phyloP scores from a whole-genome alignment of 2,797 vertebrate species.

The Carcharodon carcharias region DNA sequence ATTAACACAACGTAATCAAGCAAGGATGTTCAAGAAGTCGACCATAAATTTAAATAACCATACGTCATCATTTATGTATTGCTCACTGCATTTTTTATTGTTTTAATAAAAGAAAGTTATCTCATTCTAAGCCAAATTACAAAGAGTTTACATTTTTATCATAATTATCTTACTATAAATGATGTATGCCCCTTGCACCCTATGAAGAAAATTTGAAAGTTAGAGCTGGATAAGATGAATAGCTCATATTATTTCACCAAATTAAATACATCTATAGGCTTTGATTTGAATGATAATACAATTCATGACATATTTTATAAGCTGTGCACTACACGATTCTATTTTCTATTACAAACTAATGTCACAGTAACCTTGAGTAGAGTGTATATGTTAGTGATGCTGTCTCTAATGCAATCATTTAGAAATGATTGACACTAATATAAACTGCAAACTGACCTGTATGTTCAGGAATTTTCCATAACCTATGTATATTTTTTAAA shows the following conservation, averaged over 20 bases:
- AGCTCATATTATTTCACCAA: constrained; percentile 72
- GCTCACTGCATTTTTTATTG: not conserved
- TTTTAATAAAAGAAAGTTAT: not conserved
- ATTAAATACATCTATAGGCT: constrained; percentile 75
- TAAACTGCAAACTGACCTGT: too few species aligned
- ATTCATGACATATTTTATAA: constrained; percentile 59
- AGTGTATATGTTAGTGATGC: not conserved
- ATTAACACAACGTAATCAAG: constrained; percentile 16
- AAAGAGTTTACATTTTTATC: not conserved
- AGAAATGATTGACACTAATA: not conserved
- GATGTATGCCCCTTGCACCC: not conserved
- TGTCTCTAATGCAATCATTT: not conserved
- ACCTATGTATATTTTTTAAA: not conserved
- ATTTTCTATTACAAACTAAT: constrained; percentile 63
- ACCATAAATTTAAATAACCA: constrained; percentile 18
- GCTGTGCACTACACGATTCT: constrained; percentile 62
- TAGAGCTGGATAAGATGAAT: constrained; percentile 61
- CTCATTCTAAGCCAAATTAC: not conserved
- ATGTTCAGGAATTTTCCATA: not conserved
- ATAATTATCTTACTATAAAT: not conserved
- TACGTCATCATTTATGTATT: not conserved
- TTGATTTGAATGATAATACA: constrained; percentile 83
- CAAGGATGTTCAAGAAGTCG: constrained; percentile 1
- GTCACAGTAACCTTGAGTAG: constrained; percentile 69
- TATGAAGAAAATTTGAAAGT: not conserved